Evolutionary conservation across 2,113 vertebrate species (phyloP).

Genomic region (Pogonocichla stellata): DNA sequence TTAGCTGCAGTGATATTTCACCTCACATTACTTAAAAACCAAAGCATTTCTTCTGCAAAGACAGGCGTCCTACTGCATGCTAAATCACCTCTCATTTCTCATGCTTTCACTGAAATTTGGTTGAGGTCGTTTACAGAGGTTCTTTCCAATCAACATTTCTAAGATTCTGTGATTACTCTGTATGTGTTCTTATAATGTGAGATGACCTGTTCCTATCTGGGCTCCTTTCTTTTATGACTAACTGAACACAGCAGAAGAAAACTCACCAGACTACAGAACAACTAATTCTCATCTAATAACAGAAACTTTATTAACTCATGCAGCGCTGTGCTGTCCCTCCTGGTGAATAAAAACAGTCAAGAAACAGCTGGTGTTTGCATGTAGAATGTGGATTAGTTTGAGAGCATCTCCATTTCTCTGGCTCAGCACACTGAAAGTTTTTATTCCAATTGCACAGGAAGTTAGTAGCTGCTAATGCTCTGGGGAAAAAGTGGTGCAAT

Average conservation of each 20-base stretch:
- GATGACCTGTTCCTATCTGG: not conserved
- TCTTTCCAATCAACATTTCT: constrained; percentile 18
- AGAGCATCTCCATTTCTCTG: not conserved
- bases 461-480: not conserved
- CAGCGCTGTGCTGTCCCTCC: not conserved
- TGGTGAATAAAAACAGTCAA: not conserved
- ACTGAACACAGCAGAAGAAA: not conserved
- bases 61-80: not conserved
- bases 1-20: not conserved
- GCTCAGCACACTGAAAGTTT: not conserved
- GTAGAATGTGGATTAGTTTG: not conserved
- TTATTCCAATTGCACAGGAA: not conserved
- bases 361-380: not conserved
- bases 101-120: not conserved
- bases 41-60: not conserved
- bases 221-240: not conserved
- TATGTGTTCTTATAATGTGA: not conserved
- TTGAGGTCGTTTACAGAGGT: not conserved
- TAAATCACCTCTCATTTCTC: not conserved
- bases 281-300: not conserved
- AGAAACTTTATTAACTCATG: not conserved
- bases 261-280: not conserved
- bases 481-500: not conserved
- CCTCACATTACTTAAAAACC: not conserved
- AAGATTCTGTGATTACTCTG: not conserved